phyloP scores from a whole-genome alignment of 2,797 vertebrate species.

The Tadarida brasiliensis region DNA sequence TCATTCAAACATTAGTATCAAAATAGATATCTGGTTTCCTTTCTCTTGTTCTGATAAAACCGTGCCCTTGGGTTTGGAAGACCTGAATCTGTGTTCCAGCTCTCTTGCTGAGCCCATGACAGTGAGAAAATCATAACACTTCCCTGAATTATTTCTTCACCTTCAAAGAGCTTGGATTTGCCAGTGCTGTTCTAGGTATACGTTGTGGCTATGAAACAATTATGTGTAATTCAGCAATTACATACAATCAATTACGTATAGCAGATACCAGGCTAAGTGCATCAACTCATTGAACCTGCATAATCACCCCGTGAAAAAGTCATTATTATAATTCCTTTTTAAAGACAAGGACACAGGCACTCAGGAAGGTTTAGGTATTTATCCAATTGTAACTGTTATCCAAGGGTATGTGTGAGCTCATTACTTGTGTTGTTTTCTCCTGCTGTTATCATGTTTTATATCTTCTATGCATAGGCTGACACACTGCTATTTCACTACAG shows the following conservation, averaged over 20 bases:
- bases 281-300: background rate
- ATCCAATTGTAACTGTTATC: background rate
- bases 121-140: slow-evolving; percentile 31
- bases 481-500: background rate
- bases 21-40: background rate
- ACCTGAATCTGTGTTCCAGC: background rate
- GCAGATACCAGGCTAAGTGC: background rate
- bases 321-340: background rate
- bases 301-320: background rate
- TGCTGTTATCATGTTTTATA: background rate
- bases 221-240: slow-evolving; percentile 6
- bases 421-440: background rate
- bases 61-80: background rate
- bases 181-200: background rate
- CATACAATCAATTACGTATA: background rate
- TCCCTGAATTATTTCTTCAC: slow-evolving; percentile 30
- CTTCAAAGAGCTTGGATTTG: slow-evolving; percentile 49
- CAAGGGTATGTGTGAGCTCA: background rate
- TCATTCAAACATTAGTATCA: background rate
- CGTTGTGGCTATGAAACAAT: background rate
- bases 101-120: background rate
- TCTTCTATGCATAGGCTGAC: background rate
- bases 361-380: background rate
- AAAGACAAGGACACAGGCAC: background rate
- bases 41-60: background rate